phyloP scores from a whole-genome alignment of 1,140 invertebrate genomes.

The Linepithema humile region DNA sequence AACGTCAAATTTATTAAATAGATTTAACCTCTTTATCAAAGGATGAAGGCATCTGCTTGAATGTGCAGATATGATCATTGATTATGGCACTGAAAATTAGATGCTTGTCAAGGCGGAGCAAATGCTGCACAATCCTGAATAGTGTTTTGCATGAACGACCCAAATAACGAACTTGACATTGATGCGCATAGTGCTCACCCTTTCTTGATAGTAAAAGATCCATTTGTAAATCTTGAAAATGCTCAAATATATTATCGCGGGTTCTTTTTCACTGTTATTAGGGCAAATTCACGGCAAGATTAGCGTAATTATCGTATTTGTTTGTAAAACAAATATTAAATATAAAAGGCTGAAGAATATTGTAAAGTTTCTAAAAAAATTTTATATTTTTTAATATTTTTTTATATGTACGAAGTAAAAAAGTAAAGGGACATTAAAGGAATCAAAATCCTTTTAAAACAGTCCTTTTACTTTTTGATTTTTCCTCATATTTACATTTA shows the following conservation, averaged over 20 bases:
- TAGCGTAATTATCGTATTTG: background rate
- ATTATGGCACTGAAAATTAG: slow-evolving; percentile 57
- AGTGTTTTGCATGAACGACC: slow-evolving; percentile 70
- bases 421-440: too few species aligned
- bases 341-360: background rate
- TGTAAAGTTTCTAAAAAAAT: background rate
- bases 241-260: slow-evolving; percentile 64
- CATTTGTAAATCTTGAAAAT: slow-evolving; percentile 68
- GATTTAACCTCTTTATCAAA: background rate
- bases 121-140: slow-evolving; percentile 42
- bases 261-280: slow-evolving; percentile 57
- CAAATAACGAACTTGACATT: slow-evolving; percentile 73
- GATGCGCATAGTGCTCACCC: slow-evolving; percentile 64
- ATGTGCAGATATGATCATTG: background rate
- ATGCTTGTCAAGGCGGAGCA: slow-evolving; percentile 58
- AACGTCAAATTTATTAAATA: too few species aligned
- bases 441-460: too few species aligned
- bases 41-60: background rate
- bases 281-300: background rate
- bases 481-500: too few species aligned
- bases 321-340: background rate
- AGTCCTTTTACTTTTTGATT: too few species aligned
- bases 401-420: too few species aligned
- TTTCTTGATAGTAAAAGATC: slow-evolving; percentile 67
- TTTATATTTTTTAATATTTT: too few species aligned